Conservation (phyloP, 2,113 vertebrate species). For the Octodon degus region DNA sequence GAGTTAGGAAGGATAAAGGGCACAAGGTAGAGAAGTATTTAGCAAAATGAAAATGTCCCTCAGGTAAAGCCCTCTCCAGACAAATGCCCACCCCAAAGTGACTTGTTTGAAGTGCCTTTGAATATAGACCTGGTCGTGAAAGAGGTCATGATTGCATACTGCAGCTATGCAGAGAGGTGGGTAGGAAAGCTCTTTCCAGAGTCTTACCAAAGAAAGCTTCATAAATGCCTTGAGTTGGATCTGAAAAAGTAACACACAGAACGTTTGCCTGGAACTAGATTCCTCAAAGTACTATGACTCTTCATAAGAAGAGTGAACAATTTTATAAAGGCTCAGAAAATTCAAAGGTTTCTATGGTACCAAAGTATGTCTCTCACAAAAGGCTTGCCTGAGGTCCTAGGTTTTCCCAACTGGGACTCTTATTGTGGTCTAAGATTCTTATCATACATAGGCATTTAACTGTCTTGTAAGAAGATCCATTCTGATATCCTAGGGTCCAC, state of each 20-base stretch:
- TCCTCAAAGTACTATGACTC: neutral
- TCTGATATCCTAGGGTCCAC: neutral
- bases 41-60: neutral
- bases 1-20: neutral
- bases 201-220: neutral
- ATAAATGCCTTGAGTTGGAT: neutral
- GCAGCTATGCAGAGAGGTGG: neutral
- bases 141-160: neutral
- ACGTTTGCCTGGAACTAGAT: neutral
- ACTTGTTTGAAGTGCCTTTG: neutral
- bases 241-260: neutral
- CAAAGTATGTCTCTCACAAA: neutral
- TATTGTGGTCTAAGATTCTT: neutral
- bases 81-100: neutral
- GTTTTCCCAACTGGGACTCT: neutral
- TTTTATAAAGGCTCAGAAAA: neutral
- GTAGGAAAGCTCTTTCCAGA: neutral
- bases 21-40: neutral
- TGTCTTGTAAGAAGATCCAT: neutral
- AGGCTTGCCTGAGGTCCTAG: neutral
- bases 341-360: neutral
- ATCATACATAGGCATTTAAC: neutral
- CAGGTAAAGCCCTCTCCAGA: neutral
- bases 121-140: neutral
- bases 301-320: neutral